Base-by-base conservation (phyloP, 2,888 invertebrate genomes). In the Monochamus alternatus region DNA sequence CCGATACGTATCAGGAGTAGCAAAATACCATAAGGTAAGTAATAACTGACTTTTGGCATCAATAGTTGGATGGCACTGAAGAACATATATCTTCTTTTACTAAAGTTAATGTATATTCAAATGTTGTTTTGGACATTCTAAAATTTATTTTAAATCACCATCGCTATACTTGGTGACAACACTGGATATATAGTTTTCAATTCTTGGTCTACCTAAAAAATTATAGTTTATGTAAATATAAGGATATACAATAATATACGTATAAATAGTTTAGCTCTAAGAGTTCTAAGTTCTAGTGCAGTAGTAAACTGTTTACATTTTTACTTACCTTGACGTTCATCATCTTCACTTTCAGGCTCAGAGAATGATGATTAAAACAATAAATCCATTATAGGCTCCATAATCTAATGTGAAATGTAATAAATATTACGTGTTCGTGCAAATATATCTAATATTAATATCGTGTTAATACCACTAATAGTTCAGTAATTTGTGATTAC, bases 121-220 rank as follows among this genome's bases (percentile, higher is more conserved):
- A 74, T 52, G 64, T 74, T 63, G 30, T 52, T 58, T 69, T 74
- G 58, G 63, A 52, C 64, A 74, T 52, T 69, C 65, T 51, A 68
- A 69, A 69, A 55, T 69, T 62, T 69, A 55, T 68, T 51, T 63
- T 64, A 32, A 74, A 74, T 74, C 63, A 62, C 63, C 31, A 47
- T 74, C 69, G 7, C 12, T 63, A 74, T 74, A 74, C 14, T 62
- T 55, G 63, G 64, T 68, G 14, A 74, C 73, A 62, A 73, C 73
- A 65, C 43, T 43, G 43, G 43, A 43, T 43, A 43, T 43, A 43
- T 43, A 43, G 43, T 43, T 43, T 43, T 43, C 43, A 43, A 43
- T 43, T 43, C 43, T 43, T 43, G 43, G 43, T 14, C 22, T 22
- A 58, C 14, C 14, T 14, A 58, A 10, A 58, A 58, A 58, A 58